phyloP scores from a whole-genome alignment of 2,113 vertebrate species.

The Ictalurus punctatus region DNA sequence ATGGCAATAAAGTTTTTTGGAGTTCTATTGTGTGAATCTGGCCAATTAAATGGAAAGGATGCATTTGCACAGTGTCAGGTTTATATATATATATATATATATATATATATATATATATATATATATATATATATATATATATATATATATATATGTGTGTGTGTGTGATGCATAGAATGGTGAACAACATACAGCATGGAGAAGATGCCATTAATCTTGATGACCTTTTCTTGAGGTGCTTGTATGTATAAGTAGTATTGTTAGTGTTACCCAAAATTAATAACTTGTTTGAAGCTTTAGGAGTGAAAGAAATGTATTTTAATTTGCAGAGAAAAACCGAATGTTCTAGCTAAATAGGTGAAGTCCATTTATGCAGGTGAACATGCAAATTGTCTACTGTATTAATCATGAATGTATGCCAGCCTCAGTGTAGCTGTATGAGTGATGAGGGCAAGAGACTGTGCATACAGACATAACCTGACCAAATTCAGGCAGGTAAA shows the following conservation, averaged over 20 bases:
- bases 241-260: constrained; percentile 6
- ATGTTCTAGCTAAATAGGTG: background rate
- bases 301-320: background rate
- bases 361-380: background rate
- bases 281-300: background rate
- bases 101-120: too few relatives aligned
- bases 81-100: background rate
- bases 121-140: too few relatives aligned
- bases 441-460: background rate
- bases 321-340: background rate
- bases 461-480: background rate
- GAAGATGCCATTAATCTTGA: background rate
- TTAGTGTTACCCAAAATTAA: background rate
- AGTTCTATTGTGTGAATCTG: background rate
- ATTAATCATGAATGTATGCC: background rate
- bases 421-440: background rate
- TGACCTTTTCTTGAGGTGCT: constrained; percentile 17
- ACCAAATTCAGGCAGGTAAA: background rate
- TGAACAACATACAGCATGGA: background rate
- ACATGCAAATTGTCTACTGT: background rate
- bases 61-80: background rate
- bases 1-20: background rate
- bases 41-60: background rate
- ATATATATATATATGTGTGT: too few relatives aligned
- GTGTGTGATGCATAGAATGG: background rate